These are phyloP conservation scores for Xylota sylvarum DNA, from an alignment of 2,888 invertebrate genomes.

Conservation along the genomic window DNA sequence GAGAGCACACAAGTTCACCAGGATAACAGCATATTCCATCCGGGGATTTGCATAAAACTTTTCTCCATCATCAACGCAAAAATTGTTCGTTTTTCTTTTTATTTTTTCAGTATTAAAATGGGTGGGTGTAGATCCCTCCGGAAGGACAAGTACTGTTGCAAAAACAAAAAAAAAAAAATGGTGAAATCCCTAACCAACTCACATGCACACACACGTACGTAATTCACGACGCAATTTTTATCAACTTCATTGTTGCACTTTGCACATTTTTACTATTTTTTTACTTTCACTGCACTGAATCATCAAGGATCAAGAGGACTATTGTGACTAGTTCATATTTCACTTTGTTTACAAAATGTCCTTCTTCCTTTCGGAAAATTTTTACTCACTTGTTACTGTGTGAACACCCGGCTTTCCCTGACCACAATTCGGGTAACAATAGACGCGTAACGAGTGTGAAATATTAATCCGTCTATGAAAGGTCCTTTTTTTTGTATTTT, in stretches of 20 bases:
- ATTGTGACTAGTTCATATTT: slow-evolving; percentile 61
- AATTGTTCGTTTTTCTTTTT: slow-evolving; percentile 14
- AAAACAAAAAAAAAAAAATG: not conserved
- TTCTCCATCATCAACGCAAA: slow-evolving; percentile 51
- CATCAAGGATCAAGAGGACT: slow-evolving; percentile 68
- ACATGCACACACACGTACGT: slow-evolving; percentile 28
- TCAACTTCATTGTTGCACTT: slow-evolving; percentile 69
- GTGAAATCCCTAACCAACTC: slow-evolving; percentile 7
- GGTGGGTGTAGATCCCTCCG: slow-evolving; percentile 25
- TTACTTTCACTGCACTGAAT: slow-evolving; percentile 50
- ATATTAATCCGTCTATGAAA: slow-evolving; percentile 27
- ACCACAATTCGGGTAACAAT: slow-evolving; percentile 49
- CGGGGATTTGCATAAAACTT: slow-evolving; percentile 66
- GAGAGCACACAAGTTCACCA: slow-evolving; percentile 26
- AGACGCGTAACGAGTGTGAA: slow-evolving; percentile 61
- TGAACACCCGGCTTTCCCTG: slow-evolving; percentile 23
- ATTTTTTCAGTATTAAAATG: not conserved
- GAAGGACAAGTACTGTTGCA: slow-evolving; percentile 36
- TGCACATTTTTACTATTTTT: slow-evolving; percentile 34
- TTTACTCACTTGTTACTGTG: slow-evolving; percentile 57
- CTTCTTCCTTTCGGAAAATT: not conserved
- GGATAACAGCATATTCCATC: slow-evolving; percentile 59
- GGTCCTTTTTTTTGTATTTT: slow-evolving; percentile 25
- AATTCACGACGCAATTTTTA: slow-evolving; percentile 38
- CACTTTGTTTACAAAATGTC: slow-evolving; percentile 26